A percentile compares a stretch with the other conserved stretches of the same genome.
These are phyloP conservation scores for Notodonta ziczac DNA, from an alignment of 2,888 invertebrate genomes.

Conservation along the genomic window DNA sequence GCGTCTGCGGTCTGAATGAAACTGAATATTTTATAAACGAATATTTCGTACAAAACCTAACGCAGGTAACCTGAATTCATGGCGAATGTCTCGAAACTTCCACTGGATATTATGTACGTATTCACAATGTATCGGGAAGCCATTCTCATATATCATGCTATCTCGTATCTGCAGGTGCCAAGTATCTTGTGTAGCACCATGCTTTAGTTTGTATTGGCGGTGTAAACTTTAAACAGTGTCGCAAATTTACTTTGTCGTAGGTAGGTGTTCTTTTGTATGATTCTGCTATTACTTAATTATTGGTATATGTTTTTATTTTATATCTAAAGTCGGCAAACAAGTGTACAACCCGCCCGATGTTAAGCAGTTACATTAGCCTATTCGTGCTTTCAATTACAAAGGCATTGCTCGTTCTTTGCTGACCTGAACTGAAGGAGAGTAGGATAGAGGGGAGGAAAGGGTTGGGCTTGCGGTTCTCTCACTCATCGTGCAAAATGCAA, in stretches of 20 bases:
- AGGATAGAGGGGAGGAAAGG: too few relatives aligned
- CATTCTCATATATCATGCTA: constrained; percentile 59
- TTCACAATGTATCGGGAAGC: constrained; percentile 68
- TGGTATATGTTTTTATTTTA: too few relatives aligned
- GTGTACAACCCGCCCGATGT: too few relatives aligned
- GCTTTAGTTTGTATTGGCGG: constrained; percentile 50
- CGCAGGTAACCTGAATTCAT: constrained; percentile 26
- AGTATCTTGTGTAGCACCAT: constrained; percentile 47
- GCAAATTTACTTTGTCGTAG: neutral
- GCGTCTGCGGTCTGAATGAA: neutral
- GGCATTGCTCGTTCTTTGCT: too few relatives aligned
- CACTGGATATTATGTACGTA: constrained; percentile 48
- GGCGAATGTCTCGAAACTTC: constrained; percentile 57
- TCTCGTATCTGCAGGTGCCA: constrained; percentile 58
- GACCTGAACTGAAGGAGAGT: too few relatives aligned
- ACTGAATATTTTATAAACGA: constrained; percentile 22
- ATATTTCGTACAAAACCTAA: constrained; percentile 37
- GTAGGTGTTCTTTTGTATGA: neutral
- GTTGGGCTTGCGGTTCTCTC: too few relatives aligned
- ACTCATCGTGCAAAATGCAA: too few relatives aligned
- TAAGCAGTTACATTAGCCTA: too few relatives aligned
- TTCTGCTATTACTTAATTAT: neutral
- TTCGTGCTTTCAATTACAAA: too few relatives aligned
- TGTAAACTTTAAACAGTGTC: constrained; percentile 42
- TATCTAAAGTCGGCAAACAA: too few relatives aligned